Evolutionary conservation across 1,140 invertebrate species (phyloP).

Genomic region (Bicyclus anynana): DNA sequence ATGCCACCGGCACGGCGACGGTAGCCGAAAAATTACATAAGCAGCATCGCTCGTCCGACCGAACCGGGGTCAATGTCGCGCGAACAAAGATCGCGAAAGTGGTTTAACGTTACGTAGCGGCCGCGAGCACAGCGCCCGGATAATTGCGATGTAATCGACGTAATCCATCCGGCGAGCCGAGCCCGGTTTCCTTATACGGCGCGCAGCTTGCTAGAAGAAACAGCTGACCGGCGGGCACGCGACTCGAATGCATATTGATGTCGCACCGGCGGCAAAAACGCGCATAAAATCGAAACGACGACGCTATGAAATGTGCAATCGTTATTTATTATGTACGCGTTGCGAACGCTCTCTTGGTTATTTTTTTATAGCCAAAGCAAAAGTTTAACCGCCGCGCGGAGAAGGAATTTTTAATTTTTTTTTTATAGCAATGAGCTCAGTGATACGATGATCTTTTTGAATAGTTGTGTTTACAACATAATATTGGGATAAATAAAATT

Average conservation of each 20-base stretch:
- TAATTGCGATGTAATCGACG: conserved; percentile 71
- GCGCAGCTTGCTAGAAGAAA: conserved; percentile 72
- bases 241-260: conserved; percentile 67
- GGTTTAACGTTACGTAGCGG: conserved; percentile 49
- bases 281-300: conserved; percentile 61
- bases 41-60: conserved; percentile 18
- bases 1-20: conserved; percentile 44
- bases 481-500: no score
- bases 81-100: conserved; percentile 70
- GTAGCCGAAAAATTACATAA: conserved; percentile 63
- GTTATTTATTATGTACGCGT: conserved; percentile 31
- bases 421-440: not conserved
- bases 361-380: not conserved
- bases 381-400: not conserved
- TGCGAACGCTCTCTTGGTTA: conserved; percentile 3
- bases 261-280: conserved; percentile 58
- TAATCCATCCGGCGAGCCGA: conserved; percentile 63
- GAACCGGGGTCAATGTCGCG: conserved; percentile 65
- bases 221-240: conserved; percentile 68
- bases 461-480: no score
- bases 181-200: conserved; percentile 68
- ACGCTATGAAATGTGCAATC: conserved; percentile 24
- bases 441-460: no score
- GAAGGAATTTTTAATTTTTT: not conserved
- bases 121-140: conserved; percentile 29